A percentile compares a stretch with the other conserved stretches of the same genome.
Conservation (phyloP, 2,888 invertebrate genomes). For the Cephonodes hylas region DNA sequence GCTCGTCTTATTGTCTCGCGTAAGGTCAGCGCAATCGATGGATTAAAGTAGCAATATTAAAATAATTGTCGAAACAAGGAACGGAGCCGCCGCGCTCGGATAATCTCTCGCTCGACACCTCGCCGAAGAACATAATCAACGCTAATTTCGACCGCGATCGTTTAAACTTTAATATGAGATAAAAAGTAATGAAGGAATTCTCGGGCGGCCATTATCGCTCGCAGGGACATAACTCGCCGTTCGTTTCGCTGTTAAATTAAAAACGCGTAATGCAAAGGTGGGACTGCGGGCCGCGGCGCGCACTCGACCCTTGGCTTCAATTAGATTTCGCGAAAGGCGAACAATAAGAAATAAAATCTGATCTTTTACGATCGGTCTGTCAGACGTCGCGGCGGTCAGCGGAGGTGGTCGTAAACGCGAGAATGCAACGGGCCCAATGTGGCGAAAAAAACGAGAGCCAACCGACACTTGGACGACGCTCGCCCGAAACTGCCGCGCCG, state of each 20-base stretch:
- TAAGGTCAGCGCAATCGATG: conserved; percentile 12
- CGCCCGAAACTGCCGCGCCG: conserved; percentile 56
- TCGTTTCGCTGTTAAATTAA: conserved; percentile 69
- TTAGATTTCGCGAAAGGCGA: conserved; percentile 79
- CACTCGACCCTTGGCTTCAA: conserved; percentile 62
- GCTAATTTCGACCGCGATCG: conserved; percentile 6
- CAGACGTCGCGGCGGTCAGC: conserved; percentile 61
- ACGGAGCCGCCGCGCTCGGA: neutral
- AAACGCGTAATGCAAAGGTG: conserved; percentile 69
- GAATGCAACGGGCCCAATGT: conserved; percentile 71
- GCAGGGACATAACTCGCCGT: conserved; percentile 63
- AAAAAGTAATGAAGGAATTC: conserved; percentile 70
- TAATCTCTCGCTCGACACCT: neutral
- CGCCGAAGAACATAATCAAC: neutral
- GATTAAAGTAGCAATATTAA: conserved; percentile 12
- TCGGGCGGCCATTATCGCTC: conserved; percentile 53
- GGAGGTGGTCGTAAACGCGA: conserved; percentile 68
- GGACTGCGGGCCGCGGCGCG: conserved; percentile 34
- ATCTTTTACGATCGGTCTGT: conserved; percentile 74
- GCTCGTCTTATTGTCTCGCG: conserved; percentile 6
- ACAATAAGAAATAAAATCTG: conserved; percentile 80
- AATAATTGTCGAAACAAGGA: conserved; percentile 12
- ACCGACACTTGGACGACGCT: conserved; percentile 47
- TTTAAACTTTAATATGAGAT: conserved; percentile 52
- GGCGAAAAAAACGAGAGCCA: conserved; percentile 61